phyloP scores from a whole-genome alignment of 1,140 invertebrate species.

The Orchesella cincta region DNA sequence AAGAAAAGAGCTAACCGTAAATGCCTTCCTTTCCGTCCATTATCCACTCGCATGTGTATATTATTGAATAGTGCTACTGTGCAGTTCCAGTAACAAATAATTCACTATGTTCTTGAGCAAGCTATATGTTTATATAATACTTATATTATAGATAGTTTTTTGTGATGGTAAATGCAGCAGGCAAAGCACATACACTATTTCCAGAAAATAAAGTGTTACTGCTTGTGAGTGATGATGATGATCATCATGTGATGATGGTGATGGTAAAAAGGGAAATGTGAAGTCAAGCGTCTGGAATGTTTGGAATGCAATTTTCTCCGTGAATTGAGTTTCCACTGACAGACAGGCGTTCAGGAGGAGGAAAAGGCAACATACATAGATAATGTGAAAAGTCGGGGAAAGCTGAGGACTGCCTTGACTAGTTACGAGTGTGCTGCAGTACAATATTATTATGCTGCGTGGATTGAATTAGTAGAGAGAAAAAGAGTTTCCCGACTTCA shows the following conservation, averaged over 20 bases:
- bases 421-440: background rate
- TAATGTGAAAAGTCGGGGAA: slow-evolving; percentile 21
- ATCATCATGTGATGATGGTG: slow-evolving; percentile 6
- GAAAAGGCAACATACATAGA: background rate
- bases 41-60: no score
- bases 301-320: slow-evolving; percentile 49
- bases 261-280: slow-evolving; percentile 35
- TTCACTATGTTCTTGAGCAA: no score
- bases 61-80: no score
- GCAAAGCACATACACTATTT: background rate
- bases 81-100: no score
- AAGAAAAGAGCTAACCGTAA: no score
- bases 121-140: no score
- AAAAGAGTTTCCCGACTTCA: background rate
- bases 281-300: slow-evolving; percentile 45
- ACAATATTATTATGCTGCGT: background rate
- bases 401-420: background rate
- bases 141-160: no score
- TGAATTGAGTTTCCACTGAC: slow-evolving; percentile 48
- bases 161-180: background rate
- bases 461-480: background rate
- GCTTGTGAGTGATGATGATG: slow-evolving; percentile 18
- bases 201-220: slow-evolving; percentile 20
- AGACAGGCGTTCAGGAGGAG: slow-evolving; percentile 35
- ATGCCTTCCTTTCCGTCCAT: no score